Evolutionary conservation across 2,888 invertebrate genomes (phyloP).

Genomic region (Mongoloraphidia duomilia): DNA sequence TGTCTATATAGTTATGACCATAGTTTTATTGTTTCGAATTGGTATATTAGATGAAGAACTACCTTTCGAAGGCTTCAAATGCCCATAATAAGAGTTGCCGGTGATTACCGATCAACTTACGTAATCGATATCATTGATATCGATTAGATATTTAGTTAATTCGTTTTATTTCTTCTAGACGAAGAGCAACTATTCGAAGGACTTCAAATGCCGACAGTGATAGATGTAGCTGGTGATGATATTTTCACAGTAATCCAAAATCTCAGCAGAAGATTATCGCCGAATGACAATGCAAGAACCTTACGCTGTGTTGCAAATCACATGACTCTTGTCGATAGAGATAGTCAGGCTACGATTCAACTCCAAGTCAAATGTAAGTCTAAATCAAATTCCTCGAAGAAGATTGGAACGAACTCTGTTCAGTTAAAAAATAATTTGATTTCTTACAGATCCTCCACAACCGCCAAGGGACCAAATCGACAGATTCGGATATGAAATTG

Average conservation of each 20-base stretch:
- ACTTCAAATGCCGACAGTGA: constrained; percentile 37
- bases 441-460: constrained; percentile 46
- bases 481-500: constrained; percentile 60
- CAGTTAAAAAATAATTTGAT: constrained; percentile 3
- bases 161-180: constrained; percentile 29
- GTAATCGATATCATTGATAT: constrained; percentile 3
- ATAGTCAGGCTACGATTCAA: constrained; percentile 26
- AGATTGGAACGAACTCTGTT: constrained; percentile 11
- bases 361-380: constrained; percentile 43
- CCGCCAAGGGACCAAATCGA: constrained; percentile 41
- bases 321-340: constrained; percentile 36
- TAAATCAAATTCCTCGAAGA: background rate
- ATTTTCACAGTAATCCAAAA: constrained; percentile 50
- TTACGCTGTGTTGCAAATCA: constrained; percentile 56
- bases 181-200: constrained; percentile 45
- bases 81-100: too few species aligned
- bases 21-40: too few species aligned
- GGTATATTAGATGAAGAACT: too few species aligned
- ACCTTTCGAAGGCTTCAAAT: background rate
- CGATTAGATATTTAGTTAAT: background rate
- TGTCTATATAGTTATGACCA: too few species aligned
- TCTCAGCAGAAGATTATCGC: constrained; percentile 42
- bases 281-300: constrained; percentile 48
- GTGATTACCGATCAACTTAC: too few species aligned
- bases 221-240: constrained; percentile 38